Base-by-base conservation (phyloP, 2,888 invertebrate genomes). In the Bimastos eiseni region DNA sequence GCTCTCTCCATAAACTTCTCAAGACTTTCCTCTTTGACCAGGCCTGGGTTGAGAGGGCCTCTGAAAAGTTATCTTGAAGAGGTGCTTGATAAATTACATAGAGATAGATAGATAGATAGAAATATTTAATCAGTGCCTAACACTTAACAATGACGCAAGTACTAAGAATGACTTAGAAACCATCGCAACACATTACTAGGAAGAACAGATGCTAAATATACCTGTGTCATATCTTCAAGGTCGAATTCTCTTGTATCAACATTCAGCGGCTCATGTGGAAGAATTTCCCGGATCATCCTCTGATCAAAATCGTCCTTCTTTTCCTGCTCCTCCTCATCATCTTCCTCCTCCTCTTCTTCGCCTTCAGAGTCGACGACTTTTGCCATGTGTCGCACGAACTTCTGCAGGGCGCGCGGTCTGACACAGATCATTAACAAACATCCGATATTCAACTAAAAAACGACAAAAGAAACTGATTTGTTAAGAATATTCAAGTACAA, bases 401-500 rank as follows among this genome's bases (percentile, higher is more conserved):
- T 93, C 91, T 94, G 94, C 0, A 94, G 93, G 92, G 94, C 93
- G 89, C 94, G 94, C 49, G 94, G 91, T 15, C 94, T 94, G 91
- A 17, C 91, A 37, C 36, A 86, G 86, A 86, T 36, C 33, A 36
- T 86, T 36, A 86, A 8, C 33, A 84, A 84, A 84, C n/a, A 37
- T 8, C 86, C 13, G 30, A 33, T 38, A n/a, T n/a, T 84, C 1
- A 34, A 84, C 34, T 34, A 84, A n/a, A n/a, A 84, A n/a, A 15
- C 30, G 4, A 30, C 33, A 33, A 17, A 11, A 49, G 21, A 49
- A 49, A 49, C 49, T 49, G 49, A 24, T 49, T 24, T 49, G 11
- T 49, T 49, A 24, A 17, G 49, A 24, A 24, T 24, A 49, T 11
- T 49, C 24, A 49, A 49, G 49, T 24, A 41, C 41, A 41, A 24